A percentile compares a stretch with the other conserved stretches of the same genome.
phyloP scores from a whole-genome alignment of 2,113 vertebrate species.

The Eolophus roseicapilla region DNA sequence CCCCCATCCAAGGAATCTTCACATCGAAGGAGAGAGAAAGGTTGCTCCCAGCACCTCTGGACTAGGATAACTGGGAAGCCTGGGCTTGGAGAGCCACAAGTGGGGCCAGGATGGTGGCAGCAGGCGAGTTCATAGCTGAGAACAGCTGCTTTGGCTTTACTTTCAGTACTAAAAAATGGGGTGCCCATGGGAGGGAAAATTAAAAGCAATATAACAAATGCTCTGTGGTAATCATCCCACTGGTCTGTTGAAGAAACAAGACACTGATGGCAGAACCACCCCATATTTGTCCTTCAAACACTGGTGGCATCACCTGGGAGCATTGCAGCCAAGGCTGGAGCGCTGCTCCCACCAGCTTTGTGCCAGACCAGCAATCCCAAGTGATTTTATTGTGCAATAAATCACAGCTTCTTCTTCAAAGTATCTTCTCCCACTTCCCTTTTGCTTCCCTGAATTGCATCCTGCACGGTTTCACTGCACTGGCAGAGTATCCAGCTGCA shows the following conservation, averaged over 20 bases:
- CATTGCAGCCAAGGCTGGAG: accelerated
- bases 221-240: background rate
- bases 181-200: no score
- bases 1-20: background rate
- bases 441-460: background rate
- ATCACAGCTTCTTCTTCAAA: background rate
- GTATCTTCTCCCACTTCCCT: no score
- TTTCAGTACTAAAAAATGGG: background rate
- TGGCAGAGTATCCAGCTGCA: background rate
- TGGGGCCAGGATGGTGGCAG: background rate
- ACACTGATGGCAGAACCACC: accelerated
- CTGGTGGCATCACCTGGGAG: background rate
- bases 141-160: background rate
- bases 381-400: background rate
- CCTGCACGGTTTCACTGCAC: background rate
- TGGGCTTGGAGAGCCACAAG: background rate
- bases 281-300: background rate
- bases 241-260: background rate
- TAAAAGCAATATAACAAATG: background rate
- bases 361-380: background rate
- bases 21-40: background rate
- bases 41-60: background rate
- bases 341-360: accelerated
- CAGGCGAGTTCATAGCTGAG: background rate
- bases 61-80: background rate